These are phyloP conservation scores for Catharus ustulatus DNA, from an alignment of 2,797 vertebrate genomes.

Conservation along the genomic window DNA sequence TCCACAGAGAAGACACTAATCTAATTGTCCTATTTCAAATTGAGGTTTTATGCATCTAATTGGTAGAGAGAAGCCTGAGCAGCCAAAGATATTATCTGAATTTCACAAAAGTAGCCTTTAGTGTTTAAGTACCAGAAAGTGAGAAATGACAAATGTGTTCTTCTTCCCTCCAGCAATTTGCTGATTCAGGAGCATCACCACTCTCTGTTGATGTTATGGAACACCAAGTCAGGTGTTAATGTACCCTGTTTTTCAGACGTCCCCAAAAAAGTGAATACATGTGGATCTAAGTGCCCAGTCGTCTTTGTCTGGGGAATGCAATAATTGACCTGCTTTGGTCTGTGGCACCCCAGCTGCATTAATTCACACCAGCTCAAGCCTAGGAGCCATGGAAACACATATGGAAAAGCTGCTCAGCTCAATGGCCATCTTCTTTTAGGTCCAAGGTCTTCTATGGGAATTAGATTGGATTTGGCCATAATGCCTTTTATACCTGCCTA, in stretches of 20 bases:
- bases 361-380: not conserved
- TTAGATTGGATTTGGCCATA: not conserved
- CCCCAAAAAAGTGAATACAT: not conserved
- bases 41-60: not conserved
- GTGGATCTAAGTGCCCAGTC: not conserved
- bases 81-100: not conserved
- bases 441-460: not conserved
- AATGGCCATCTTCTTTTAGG: not conserved
- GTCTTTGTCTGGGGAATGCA: not conserved
- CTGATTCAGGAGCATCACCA: not conserved
- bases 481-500: not conserved
- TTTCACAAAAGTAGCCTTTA: not conserved
- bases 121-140: not conserved
- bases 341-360: not conserved
- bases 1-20: not conserved
- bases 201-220: not conserved
- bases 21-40: not conserved
- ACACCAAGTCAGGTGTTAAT: not conserved
- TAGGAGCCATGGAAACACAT: not conserved
- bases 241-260: not conserved
- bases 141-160: not conserved
- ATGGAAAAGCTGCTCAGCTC: not conserved
- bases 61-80: not conserved
- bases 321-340: not conserved
- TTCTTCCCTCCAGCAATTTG: not conserved